A percentile compares a stretch with the other conserved stretches of the same genome.
These are phyloP conservation scores for Sphenodon punctatus DNA, from an alignment of 2,797 vertebrate genomes.

Conservation along the genomic window DNA sequence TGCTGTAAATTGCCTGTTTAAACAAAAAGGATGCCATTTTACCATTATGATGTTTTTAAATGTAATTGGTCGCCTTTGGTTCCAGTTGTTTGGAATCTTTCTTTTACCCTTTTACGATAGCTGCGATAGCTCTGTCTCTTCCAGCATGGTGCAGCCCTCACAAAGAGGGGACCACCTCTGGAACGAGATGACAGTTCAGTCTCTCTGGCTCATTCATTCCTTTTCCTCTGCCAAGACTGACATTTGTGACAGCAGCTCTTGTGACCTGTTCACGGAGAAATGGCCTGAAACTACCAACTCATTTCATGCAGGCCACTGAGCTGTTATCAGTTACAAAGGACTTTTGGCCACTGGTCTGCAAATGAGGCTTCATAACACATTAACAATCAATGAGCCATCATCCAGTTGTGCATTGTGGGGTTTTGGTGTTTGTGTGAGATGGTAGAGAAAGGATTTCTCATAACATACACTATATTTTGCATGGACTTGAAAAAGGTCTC, in stretches of 20 bases:
- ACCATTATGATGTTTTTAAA: background rate
- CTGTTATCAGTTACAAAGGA: background rate
- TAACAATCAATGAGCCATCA: slow-evolving; percentile 63
- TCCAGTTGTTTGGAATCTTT: background rate
- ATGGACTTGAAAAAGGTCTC: too few relatives aligned
- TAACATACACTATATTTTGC: background rate
- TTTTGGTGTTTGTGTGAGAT: background rate
- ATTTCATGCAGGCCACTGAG: background rate
- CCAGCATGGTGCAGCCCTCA: background rate
- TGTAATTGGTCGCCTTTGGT: background rate
- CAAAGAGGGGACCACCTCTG: background rate
- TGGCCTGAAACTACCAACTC: background rate
- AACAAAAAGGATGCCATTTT: background rate
- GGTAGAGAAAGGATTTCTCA: background rate
- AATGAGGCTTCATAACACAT: background rate
- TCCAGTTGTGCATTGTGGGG: slow-evolving; percentile 45
- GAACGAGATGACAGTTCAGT: background rate
- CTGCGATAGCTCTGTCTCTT: background rate
- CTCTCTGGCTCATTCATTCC: background rate
- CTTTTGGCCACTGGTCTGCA: background rate
- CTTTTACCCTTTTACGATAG: background rate
- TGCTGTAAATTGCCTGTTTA: background rate
- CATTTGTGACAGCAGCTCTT: background rate
- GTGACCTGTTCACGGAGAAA: background rate
- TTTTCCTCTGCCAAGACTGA: background rate